A percentile compares a stretch with the other conserved stretches of the same genome.
These are phyloP conservation scores for Nudaria mundana DNA, from an alignment of 2,888 invertebrate species.

Conservation along the genomic window DNA sequence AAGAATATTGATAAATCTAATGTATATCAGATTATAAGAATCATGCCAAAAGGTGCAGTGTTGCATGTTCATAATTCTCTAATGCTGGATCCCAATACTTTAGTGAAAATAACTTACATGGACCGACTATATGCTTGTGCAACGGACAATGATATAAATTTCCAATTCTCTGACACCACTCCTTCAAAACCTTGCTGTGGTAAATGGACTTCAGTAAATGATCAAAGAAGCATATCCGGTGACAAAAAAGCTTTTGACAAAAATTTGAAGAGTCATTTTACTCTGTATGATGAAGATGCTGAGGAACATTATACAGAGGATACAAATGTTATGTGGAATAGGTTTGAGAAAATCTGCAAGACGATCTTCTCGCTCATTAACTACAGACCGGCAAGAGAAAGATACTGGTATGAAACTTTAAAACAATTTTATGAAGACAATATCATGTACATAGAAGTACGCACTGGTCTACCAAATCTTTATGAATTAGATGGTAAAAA, in stretches of 20 bases:
- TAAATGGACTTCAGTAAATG: slow-evolving; percentile 75
- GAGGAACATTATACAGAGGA: slow-evolving; percentile 57
- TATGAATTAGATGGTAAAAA: slow-evolving; percentile 78
- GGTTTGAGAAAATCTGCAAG: slow-evolving; percentile 77
- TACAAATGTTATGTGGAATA: slow-evolving; percentile 81
- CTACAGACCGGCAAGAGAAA: slow-evolving; percentile 83
- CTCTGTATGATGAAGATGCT: slow-evolving; percentile 71
- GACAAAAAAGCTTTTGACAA: slow-evolving; percentile 73
- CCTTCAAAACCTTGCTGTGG: slow-evolving; percentile 53
- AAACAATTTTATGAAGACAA: slow-evolving; percentile 85
- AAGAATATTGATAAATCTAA: slow-evolving; percentile 81
- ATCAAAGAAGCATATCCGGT: slow-evolving; percentile 62
- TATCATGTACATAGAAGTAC: slow-evolving; percentile 85
- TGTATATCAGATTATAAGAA: slow-evolving; percentile 84
- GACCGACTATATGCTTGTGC: slow-evolving; percentile 82
- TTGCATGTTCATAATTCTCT: slow-evolving; percentile 86
- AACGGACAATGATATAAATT: slow-evolving; percentile 43
- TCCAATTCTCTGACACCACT: slow-evolving; percentile 54
- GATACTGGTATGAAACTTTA: slow-evolving; percentile 82
- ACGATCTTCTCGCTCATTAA: slow-evolving; percentile 77
- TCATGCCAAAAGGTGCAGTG: slow-evolving; percentile 88
- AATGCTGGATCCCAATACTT: slow-evolving; percentile 80
- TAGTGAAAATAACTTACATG: slow-evolving; percentile 83
- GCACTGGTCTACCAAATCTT: slow-evolving; percentile 76
- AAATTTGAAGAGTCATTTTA: slow-evolving; percentile 75